Evolutionary conservation across 2,888 invertebrate genomes (phyloP).

Genomic region (Mellilla xanthometata): DNA sequence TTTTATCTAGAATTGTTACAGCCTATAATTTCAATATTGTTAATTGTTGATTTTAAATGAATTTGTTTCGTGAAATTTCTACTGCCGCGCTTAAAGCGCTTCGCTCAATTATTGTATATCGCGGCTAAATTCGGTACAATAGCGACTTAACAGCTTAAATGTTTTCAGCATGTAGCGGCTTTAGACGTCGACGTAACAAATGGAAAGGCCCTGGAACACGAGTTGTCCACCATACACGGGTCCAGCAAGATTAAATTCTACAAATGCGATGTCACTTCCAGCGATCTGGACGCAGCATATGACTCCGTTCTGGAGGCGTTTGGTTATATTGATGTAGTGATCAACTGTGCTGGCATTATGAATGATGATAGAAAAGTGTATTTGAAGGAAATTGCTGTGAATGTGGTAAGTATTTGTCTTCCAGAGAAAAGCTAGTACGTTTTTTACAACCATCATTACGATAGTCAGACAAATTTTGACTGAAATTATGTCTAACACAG

Average conservation of each 20-base stretch:
- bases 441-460: too few relatives aligned
- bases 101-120: conserved; percentile 51
- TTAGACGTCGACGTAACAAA: conserved; percentile 44
- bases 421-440: too few relatives aligned
- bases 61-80: too few relatives aligned
- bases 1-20: too few relatives aligned
- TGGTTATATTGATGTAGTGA: conserved; percentile 58
- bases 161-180: conserved; percentile 53
- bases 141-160: not conserved
- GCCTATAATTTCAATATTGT: too few relatives aligned
- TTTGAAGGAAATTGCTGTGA: conserved; percentile 58
- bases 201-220: conserved; percentile 43
- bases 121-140: conserved; percentile 55
- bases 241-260: conserved; percentile 43
- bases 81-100: too few relatives aligned
- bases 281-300: conserved; percentile 44
- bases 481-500: too few relatives aligned
- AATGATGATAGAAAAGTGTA: conserved; percentile 55
- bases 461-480: too few relatives aligned
- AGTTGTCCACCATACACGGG: conserved; percentile 42
- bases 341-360: conserved; percentile 66
- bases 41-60: too few relatives aligned
- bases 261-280: conserved; percentile 54
- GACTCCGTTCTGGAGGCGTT: conserved; percentile 44
- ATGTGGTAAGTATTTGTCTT: conserved; percentile 55